A percentile compares a stretch with the other conserved stretches of the same genome.
These are phyloP conservation scores for Oreamnos americanus DNA, from an alignment of 2,113 vertebrate species.

Conservation along the genomic window DNA sequence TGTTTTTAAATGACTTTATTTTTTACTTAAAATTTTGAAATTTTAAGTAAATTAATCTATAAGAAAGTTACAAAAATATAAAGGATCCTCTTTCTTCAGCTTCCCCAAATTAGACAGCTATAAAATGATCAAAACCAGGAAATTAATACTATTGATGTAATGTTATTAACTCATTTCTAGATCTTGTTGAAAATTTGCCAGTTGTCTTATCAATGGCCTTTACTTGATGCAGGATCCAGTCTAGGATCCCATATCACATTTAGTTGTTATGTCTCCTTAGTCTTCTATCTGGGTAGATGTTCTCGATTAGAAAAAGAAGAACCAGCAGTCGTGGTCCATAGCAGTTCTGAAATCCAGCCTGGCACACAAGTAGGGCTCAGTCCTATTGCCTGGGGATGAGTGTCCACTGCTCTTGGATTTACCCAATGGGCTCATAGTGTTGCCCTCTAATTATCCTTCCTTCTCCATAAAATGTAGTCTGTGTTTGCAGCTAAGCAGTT, in stretches of 20 bases:
- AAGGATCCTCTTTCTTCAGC: neutral
- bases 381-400: neutral
- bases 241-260: neutral
- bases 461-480: neutral
- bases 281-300: neutral
- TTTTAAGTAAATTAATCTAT: neutral
- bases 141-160: neutral
- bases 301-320: neutral
- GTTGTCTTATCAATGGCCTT: neutral
- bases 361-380: neutral
- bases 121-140: neutral
- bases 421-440: neutral
- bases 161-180: neutral
- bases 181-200: neutral
- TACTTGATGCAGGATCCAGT: neutral
- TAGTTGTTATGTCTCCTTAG: neutral
- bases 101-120: neutral
- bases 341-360: neutral
- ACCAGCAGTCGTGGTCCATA: neutral
- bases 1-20: neutral
- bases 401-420: neutral
- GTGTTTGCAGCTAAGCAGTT: neutral
- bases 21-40: slow-evolving; percentile 36
- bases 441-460: neutral
- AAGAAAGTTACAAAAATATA: neutral